Base-by-base conservation (phyloP, 2,797 vertebrate species). In the Tapirus indicus region DNA sequence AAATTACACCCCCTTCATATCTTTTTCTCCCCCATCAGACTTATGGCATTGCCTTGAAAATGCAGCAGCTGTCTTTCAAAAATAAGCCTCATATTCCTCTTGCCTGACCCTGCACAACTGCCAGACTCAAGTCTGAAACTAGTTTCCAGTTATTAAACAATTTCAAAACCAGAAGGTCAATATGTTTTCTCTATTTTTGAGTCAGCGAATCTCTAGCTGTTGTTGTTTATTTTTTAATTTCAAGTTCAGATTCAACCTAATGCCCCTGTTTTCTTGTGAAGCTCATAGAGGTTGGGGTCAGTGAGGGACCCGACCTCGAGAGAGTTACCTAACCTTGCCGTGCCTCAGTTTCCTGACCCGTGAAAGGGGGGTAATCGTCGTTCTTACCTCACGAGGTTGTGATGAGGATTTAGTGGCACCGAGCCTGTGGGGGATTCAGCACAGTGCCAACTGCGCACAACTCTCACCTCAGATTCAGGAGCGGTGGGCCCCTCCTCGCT, bases 151-250 rank as follows among this genome's bases (percentile, higher is more conserved):
- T 88, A 91, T 32, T 62, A 60, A 62, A 80, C 78, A 87, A 69
- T 97, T 94, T 89, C 29, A 71, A 75, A 89, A 84, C 68, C 62
- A 85, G 52, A 96, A 89, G 41, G 54, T 91, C 60, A 41, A 27
- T 77, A 21, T 44, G 66, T 54, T 91, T 83, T 94, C 62, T 87
- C 77, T 82, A 54, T 54, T 93, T 92, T 68, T 88, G 71, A 88
- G 47, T 86, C 44, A 27, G 80, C 75, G 91, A 72, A 66, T 21
- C 16, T 89, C 29, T 68, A 21, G 41, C 44, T 93, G 35, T 21
- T 47, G 72, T 75, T 95, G 60, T 89, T 62, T n/a, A 64, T 27
- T 64, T 77, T 91, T 94, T 47, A 68, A 56, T 77, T 84, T 87
- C 68, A 78, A 80, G 52, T 95, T 79, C 17, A 25, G 29, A 52